Evolutionary conservation across 1,140 invertebrate species (phyloP).

Genomic region (Aphelenchoides besseyi): DNA sequence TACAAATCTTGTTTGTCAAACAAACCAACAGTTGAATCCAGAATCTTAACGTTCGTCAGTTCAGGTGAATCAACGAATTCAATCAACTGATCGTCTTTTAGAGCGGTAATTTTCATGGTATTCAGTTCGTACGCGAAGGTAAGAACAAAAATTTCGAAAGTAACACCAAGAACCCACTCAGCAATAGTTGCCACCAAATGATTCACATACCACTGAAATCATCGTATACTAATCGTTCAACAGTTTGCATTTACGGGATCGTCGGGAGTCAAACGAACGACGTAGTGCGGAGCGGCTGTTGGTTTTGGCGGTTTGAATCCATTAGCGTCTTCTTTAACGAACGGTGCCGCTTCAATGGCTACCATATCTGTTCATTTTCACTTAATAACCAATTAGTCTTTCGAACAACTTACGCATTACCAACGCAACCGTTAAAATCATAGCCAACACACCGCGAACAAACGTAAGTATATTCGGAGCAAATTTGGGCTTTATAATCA

Average conservation of each 20-base stretch:
- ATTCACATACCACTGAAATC: conserved; percentile 20
- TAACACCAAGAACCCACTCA: conserved; percentile 22
- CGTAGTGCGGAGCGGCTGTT: conserved; percentile 12
- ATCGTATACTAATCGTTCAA: conserved; percentile 5
- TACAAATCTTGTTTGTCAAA: too few species aligned
- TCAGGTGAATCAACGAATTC: not conserved
- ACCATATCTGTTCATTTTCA: conserved; percentile 13
- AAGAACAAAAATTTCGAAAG: conserved; percentile 17
- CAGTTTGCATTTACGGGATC: conserved; percentile 15
- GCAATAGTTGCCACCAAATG: conserved; percentile 15
- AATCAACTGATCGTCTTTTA: not conserved
- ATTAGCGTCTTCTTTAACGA: conserved; percentile 23
- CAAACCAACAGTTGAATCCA: not conserved
- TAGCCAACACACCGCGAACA: not conserved
- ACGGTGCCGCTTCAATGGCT: not conserved
- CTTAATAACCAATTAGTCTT: not conserved
- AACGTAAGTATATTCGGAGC: not conserved
- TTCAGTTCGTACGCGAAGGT: conserved; percentile 18
- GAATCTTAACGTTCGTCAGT: conserved; percentile 9
- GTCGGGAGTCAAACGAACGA: not conserved
- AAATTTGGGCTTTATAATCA: conserved; percentile 1
- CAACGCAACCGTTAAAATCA: conserved; percentile 13
- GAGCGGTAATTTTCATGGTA: conserved; percentile 10
- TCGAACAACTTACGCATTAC: conserved; percentile 1
- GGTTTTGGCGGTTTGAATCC: conserved; percentile 16